Conservation (phyloP, 2,888 invertebrate genomes). For the Nemotelus pantherinus region DNA sequence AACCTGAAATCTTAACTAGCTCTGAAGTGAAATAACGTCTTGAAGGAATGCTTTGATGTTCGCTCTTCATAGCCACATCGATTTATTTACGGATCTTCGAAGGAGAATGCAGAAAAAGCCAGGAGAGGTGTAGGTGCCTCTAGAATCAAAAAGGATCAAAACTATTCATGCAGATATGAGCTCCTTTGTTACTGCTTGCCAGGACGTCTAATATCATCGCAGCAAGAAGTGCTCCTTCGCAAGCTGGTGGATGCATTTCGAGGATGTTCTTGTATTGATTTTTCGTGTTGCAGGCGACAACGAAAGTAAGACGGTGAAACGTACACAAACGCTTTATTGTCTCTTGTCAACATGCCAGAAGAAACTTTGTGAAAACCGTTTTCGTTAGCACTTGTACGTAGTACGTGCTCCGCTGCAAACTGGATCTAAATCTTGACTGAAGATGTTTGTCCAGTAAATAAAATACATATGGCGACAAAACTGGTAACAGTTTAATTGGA, state of each 20-base stretch:
- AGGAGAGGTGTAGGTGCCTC: too few relatives aligned
- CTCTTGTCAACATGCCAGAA: conserved; percentile 2
- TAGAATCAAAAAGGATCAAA: too few relatives aligned
- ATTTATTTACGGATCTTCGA: too few relatives aligned
- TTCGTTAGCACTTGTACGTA: neutral
- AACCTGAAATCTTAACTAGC: neutral
- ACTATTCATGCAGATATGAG: too few relatives aligned
- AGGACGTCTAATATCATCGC: too few relatives aligned
- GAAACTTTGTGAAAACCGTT: neutral
- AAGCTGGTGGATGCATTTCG: too few relatives aligned
- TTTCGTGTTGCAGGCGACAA: neutral
- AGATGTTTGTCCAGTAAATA: conserved; percentile 30
- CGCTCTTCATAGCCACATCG: neutral
- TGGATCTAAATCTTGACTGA: conserved; percentile 24
- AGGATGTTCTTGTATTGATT: neutral
- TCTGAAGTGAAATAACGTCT: neutral
- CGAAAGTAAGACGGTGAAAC: neutral
- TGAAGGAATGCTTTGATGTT: conserved; percentile 10
- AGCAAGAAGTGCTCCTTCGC: too few relatives aligned
- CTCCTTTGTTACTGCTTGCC: too few relatives aligned
- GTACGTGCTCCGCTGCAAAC: neutral
- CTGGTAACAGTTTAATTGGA: conserved; percentile 9
- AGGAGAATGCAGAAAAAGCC: too few relatives aligned
- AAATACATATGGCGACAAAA: neutral
- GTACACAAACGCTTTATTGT: neutral